Conservation (phyloP, 2,888 invertebrate species). For the Nezara viridula region DNA sequence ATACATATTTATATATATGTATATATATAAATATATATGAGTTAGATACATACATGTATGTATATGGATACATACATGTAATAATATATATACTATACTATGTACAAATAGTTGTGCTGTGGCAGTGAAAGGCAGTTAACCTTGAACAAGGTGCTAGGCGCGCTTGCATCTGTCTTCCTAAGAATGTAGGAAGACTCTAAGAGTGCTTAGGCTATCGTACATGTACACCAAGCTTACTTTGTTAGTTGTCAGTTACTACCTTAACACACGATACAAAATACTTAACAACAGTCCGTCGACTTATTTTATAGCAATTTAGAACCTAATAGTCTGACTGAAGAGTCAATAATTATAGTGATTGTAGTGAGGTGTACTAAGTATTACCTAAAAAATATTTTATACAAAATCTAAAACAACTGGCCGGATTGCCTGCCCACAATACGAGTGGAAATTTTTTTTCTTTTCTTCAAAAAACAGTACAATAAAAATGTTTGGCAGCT, state of each 20-base stretch:
- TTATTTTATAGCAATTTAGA: slow-evolving; percentile 47
- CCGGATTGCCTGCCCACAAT: slow-evolving; percentile 63
- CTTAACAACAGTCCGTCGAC: slow-evolving; percentile 42
- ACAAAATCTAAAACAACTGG: slow-evolving; percentile 63
- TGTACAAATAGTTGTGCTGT: slow-evolving; percentile 67
- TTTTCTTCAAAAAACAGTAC: slow-evolving; percentile 25
- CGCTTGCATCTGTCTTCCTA: slow-evolving; percentile 54
- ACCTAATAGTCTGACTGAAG: slow-evolving; percentile 49
- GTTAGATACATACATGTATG: slow-evolving; percentile 44
- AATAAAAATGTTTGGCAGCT: slow-evolving; percentile 42
- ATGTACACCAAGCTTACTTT: slow-evolving; percentile 53
- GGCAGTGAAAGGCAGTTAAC: slow-evolving; percentile 67
- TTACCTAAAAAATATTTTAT: slow-evolving; percentile 57
- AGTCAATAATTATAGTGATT: slow-evolving; percentile 51
- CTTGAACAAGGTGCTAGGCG: slow-evolving; percentile 62
- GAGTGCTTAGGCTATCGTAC: slow-evolving; percentile 57
- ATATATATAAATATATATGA: slow-evolving; percentile 57
- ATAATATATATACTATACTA: slow-evolving; percentile 64
- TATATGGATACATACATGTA: slow-evolving; percentile 60
- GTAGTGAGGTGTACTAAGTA: slow-evolving; percentile 54
- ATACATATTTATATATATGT: slow-evolving; percentile 45
- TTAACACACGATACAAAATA: slow-evolving; percentile 49
- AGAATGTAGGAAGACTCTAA: slow-evolving; percentile 44
- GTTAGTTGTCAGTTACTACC: slow-evolving; percentile 54
- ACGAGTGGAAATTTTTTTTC: slow-evolving; percentile 58